Conservation (phyloP, 2,113 vertebrate genomes). For the Spermophilus dauricus region DNA sequence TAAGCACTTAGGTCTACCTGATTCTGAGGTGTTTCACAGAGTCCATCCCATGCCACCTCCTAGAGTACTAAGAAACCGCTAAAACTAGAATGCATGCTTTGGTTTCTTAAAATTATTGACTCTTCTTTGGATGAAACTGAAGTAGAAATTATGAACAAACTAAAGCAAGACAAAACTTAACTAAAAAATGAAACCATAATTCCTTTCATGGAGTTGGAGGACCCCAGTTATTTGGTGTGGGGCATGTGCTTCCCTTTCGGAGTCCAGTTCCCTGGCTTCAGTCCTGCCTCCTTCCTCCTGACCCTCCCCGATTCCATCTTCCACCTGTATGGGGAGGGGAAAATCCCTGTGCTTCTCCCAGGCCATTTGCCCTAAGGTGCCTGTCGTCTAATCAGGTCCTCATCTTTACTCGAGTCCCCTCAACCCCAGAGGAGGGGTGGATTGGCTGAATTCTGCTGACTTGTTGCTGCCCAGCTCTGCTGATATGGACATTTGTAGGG, state of each 20-base stretch:
- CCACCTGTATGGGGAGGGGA: not conserved
- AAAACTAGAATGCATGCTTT: conserved; percentile 64
- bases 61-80: conserved; percentile 27
- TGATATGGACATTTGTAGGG: conserved; percentile 16
- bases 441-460: conserved; percentile 62
- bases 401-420: not conserved
- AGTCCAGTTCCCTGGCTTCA: not conserved
- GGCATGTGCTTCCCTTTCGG: not conserved
- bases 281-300: not conserved
- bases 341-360: not conserved
- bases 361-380: not conserved
- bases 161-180: not conserved
- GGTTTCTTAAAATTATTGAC: conserved; percentile 36
- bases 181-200: not conserved
- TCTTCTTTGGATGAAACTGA: conserved; percentile 41
- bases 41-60: conserved; percentile 39
- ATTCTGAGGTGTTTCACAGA: conserved; percentile 38
- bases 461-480: conserved; percentile 37
- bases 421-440: not conserved
- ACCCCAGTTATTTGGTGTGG: not conserved
- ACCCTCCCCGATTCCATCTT: not conserved
- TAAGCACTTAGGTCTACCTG: conserved; percentile 63
- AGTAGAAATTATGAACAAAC: conserved; percentile 40
- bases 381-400: not conserved
- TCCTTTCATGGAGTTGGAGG: not conserved